Percentiles rank a stretch among this genome's conserved stretches.
Conservation (phyloP, 2,113 vertebrate species). For the Tor tambroides region DNA sequence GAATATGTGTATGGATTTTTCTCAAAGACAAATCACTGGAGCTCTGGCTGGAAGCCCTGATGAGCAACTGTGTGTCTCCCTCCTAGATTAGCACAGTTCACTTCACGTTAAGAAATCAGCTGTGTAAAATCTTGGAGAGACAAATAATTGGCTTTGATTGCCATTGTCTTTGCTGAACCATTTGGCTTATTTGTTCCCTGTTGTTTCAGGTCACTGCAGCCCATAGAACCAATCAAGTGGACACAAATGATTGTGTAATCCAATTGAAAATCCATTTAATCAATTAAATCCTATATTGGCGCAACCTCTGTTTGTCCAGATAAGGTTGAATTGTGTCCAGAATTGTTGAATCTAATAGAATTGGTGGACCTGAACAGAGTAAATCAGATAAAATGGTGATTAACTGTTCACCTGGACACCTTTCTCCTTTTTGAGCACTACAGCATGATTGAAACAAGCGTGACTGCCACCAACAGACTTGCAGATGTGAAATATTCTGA, state of each 20-base stretch:
- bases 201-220: slow-evolving; percentile 30
- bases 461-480: background rate
- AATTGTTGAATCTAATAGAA: background rate
- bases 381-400: slow-evolving; percentile 4
- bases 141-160: slow-evolving; percentile 6
- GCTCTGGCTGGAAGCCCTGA: background rate
- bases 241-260: slow-evolving; percentile 33
- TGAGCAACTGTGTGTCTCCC: slow-evolving; percentile 20
- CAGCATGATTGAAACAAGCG: background rate
- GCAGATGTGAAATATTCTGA: background rate
- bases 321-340: slow-evolving; percentile 6
- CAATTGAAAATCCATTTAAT: slow-evolving; percentile 16
- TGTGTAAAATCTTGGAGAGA: background rate
- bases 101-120: background rate
- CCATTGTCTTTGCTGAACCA: slow-evolving; percentile 10
- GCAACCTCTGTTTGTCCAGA: slow-evolving; percentile 23
- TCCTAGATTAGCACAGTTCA: slow-evolving; percentile 5
- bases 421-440: background rate
- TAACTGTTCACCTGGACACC: background rate
- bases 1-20: background rate
- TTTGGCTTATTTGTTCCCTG: slow-evolving; percentile 7
- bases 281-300: slow-evolving; percentile 20
- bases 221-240: slow-evolving; percentile 21
- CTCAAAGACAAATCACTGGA: background rate
- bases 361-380: background rate